Base-by-base conservation (phyloP, 2,797 vertebrate genomes). In the Neosalanx taihuensis region DNA sequence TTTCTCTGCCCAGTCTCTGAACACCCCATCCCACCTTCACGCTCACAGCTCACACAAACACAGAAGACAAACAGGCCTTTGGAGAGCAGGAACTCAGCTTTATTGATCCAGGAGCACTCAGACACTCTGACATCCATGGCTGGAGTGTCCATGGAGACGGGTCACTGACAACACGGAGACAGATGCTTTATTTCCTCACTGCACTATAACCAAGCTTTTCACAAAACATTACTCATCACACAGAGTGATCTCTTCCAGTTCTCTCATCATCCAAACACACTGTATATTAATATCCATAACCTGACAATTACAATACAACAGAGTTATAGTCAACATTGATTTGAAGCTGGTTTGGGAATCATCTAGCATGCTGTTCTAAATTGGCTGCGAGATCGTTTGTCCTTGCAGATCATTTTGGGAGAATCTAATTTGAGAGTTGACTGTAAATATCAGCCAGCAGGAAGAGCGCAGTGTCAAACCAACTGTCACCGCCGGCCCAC, bases 101-200 rank as follows among this genome's bases (percentile, higher is more conserved):
- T 29, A 87, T 83, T 49, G 75, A 85, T 83, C 64, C 5, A 2
- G 37, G 26, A 72, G 78, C 78, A 59, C n/a, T 82, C 73, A 76
- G 76, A 74, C 72, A 59, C 68, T 57, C 68, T 71, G 35, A 61
- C 13, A 23, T 35, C 26, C 26, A 23, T 15, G 13, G 15, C 60
- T 68, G 62, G 64, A 3, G 6, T 1, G 67, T 73, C 59, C 4
- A 0, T 4, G 56, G 67, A 7, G 53, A 67, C 0, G 70, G 64
- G 74, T 31, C 57, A 67, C 29, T 23, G 30, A 17, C 23, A 46
- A 18, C 10, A 2, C 15, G 62, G n/a, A 30, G 58, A 73, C 7
- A 5, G 57, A 51, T 4, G 51, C 41, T 41, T 10, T 41, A 10
- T 41, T 12, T 41, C 37, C 37, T 7, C 37, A 41, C 0, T 3